Evolutionary conservation across 2,888 invertebrate species (phyloP).

Genomic region (Lasius platythorax): DNA sequence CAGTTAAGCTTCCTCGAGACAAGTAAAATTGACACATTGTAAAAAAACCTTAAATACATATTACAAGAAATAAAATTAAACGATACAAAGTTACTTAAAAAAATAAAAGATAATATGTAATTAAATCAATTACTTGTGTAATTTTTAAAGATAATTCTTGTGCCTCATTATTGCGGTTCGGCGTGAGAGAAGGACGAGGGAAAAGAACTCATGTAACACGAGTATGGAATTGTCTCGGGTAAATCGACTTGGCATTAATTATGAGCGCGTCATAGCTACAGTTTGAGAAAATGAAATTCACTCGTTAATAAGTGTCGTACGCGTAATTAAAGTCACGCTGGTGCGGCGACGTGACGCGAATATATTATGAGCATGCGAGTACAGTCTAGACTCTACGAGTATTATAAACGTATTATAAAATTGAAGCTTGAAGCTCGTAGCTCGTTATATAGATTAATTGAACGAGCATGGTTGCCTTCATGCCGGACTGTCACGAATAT

Average conservation of each 20-base stretch:
- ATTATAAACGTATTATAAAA: slow-evolving; percentile 38
- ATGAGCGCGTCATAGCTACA: slow-evolving; percentile 33
- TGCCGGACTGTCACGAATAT: slow-evolving; percentile 11
- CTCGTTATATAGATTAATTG: slow-evolving; percentile 32
- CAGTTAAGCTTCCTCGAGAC: background rate
- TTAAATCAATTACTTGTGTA: background rate
- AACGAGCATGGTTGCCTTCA: slow-evolving; percentile 12
- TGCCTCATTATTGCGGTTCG: background rate
- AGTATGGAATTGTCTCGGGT: slow-evolving; percentile 24
- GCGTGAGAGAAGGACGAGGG: background rate
- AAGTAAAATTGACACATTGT: background rate
- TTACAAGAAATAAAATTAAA: background rate
- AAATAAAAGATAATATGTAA: background rate
- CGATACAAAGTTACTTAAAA: background rate
- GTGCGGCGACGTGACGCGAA: slow-evolving; percentile 36
- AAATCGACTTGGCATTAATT: slow-evolving; percentile 51
- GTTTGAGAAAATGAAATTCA: slow-evolving; percentile 44
- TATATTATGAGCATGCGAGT: slow-evolving; percentile 23
- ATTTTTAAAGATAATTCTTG: background rate
- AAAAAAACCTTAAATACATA: background rate
- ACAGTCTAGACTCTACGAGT: background rate
- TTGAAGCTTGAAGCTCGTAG: slow-evolving; percentile 27
- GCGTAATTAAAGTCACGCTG: slow-evolving; percentile 48
- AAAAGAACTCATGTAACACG: background rate
- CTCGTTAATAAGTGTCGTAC: slow-evolving; percentile 52